phyloP scores from a whole-genome alignment of 2,888 invertebrate species.

The Dynastes tityus region DNA sequence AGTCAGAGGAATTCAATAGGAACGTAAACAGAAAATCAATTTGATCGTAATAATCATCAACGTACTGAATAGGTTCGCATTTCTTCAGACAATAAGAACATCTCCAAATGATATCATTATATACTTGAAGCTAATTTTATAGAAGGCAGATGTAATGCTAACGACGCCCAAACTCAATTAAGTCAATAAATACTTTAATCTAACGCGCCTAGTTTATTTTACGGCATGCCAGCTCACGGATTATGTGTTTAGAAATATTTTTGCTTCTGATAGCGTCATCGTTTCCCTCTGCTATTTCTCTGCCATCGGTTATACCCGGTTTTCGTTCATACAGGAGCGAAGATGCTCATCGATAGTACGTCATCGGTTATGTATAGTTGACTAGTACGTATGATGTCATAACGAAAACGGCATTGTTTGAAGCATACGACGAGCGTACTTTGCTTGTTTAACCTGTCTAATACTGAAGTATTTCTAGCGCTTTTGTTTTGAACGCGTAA shows the following conservation, averaged over 20 bases:
- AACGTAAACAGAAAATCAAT: too few relatives aligned
- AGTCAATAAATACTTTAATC: constrained; percentile 31
- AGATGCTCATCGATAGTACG: constrained; percentile 5
- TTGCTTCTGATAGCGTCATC: constrained; percentile 29
- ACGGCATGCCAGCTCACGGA: constrained; percentile 32
- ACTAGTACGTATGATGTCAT: constrained; percentile 11
- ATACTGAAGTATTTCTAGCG: constrained; percentile 30
- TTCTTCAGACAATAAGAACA: too few relatives aligned
- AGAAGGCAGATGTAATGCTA: constrained; percentile 33
- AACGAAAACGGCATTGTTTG: constrained; percentile 20
- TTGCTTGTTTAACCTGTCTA: constrained; percentile 1
- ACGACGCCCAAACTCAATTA: constrained; percentile 33
- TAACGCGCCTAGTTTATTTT: constrained; percentile 33
- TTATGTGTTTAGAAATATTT: constrained; percentile 39
- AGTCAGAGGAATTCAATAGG: too few relatives aligned
- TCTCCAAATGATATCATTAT: too few relatives aligned
- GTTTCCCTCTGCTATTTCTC: constrained; percentile 6
- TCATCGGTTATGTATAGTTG: constrained; percentile 23
- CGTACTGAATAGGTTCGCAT: too few relatives aligned
- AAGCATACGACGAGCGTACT: background rate
- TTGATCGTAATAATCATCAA: too few relatives aligned
- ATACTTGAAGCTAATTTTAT: constrained; percentile 17
- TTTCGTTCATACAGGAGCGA: background rate
- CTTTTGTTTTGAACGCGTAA: constrained; percentile 18
- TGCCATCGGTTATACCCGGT: background rate